phyloP scores from a whole-genome alignment of 1,140 invertebrate genomes.

The Uloborus diversus region DNA sequence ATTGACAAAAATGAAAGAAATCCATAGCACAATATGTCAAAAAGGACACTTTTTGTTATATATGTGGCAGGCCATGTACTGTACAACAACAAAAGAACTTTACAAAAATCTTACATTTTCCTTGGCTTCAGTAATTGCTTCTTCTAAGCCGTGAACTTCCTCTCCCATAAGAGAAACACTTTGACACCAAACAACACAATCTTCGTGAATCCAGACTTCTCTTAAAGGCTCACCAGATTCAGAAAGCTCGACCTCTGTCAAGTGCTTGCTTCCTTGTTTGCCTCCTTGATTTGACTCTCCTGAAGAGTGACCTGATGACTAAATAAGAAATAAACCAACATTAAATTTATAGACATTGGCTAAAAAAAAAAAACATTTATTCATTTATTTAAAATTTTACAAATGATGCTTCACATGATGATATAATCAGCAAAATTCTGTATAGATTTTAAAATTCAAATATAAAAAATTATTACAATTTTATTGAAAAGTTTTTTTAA shows the following conservation, averaged over 20 bases:
- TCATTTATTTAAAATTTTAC: no score
- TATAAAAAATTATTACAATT: no score
- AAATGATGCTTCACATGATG: no score
- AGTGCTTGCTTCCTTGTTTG: not conserved
- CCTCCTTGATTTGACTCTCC: not conserved
- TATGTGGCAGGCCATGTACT: no score
- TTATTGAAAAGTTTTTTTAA: no score
- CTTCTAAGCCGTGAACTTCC: conserved; percentile 78
- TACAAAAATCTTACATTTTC: conserved; percentile 65
- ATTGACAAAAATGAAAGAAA: no score
- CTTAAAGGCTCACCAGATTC: conserved; percentile 61
- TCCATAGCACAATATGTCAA: no score
- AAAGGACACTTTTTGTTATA: no score
- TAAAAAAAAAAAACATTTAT: not conserved
- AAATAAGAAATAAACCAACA: not conserved
- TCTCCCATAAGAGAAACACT: conserved; percentile 83
- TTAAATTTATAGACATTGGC: not conserved
- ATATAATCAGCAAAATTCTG: no score
- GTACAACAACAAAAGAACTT: conserved; percentile 8
- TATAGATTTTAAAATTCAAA: no score
- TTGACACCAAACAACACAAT: conserved; percentile 89
- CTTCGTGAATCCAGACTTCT: conserved; percentile 92
- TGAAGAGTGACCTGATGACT: conserved; percentile 12
- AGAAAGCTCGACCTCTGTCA: not conserved
- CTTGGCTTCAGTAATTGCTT: conserved; percentile 76